A percentile compares a stretch with the other conserved stretches of the same genome.
These are phyloP conservation scores for Drosophila anomalata DNA, from an alignment of 2,888 invertebrate species.

Conservation along the genomic window DNA sequence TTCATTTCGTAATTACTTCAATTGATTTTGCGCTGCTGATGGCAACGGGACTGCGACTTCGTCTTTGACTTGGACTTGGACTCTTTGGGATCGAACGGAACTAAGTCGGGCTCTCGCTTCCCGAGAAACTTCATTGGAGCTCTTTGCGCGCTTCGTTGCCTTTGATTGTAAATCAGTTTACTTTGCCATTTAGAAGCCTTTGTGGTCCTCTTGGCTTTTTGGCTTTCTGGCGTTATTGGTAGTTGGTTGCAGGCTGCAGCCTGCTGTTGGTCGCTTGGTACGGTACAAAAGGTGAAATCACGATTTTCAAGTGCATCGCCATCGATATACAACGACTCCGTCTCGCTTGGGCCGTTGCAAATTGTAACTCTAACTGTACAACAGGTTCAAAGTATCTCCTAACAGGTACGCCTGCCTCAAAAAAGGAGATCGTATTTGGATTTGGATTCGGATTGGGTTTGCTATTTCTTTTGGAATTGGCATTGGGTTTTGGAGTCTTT, in stretches of 20 bases:
- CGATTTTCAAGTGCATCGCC: constrained; percentile 80
- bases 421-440: constrained; percentile 35
- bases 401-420: constrained; percentile 73
- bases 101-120: constrained; percentile 35
- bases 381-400: constrained; percentile 81
- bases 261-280: constrained; percentile 21
- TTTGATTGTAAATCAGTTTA: constrained; percentile 80
- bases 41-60: constrained; percentile 49
- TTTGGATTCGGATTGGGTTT: constrained; percentile 8
- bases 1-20: constrained; percentile 83
- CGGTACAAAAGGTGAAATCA: constrained; percentile 78
- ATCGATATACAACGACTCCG: constrained; percentile 69
- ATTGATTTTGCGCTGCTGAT: constrained; percentile 82
- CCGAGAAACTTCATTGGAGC: constrained; percentile 64
- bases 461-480: not conserved
- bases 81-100: constrained; percentile 58
- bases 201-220: constrained; percentile 53
- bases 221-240: constrained; percentile 27
- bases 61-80: constrained; percentile 14
- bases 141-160: constrained; percentile 78
- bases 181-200: constrained; percentile 79
- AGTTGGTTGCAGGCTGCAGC: constrained; percentile 14
- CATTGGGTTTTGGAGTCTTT: constrained; percentile 48
- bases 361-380: constrained; percentile 81
- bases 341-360: constrained; percentile 62